These are phyloP conservation scores for Philaenus spumarius DNA, from an alignment of 1,140 invertebrate genomes.

Conservation along the genomic window DNA sequence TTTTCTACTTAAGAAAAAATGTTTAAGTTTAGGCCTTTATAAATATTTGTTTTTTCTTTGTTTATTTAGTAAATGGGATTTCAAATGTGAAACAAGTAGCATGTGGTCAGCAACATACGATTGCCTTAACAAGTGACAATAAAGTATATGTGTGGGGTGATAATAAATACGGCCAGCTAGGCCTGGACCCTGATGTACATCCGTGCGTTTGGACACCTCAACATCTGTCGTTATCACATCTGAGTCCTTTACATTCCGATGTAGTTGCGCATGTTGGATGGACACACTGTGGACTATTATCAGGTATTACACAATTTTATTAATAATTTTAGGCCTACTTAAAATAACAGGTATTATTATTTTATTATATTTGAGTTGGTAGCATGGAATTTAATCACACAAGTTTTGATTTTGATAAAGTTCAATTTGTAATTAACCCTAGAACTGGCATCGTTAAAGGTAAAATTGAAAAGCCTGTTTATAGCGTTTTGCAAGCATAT, in stretches of 20 bases:
- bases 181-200: conserved; percentile 42
- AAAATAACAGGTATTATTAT: neutral
- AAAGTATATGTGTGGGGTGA: conserved; percentile 61
- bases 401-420: too few species aligned
- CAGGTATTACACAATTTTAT: too few species aligned
- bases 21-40: too few species aligned
- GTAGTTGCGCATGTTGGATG: conserved; percentile 55
- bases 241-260: conserved; percentile 31
- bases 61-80: conserved; percentile 32
- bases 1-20: too few species aligned
- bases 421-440: too few species aligned
- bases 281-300: conserved; percentile 61
- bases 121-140: conserved; percentile 50
- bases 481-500: too few species aligned
- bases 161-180: conserved; percentile 66
- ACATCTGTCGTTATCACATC: conserved; percentile 33
- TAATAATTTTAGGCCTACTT: neutral
- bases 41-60: too few species aligned
- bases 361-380: too few species aligned
- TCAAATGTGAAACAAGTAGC: conserved; percentile 47
- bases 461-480: too few species aligned
- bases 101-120: conserved; percentile 67
- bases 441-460: too few species aligned
- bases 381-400: too few species aligned
- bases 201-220: conserved; percentile 45